Conservation (phyloP, 2,113 vertebrate species). For the Halichoerus grypus region DNA sequence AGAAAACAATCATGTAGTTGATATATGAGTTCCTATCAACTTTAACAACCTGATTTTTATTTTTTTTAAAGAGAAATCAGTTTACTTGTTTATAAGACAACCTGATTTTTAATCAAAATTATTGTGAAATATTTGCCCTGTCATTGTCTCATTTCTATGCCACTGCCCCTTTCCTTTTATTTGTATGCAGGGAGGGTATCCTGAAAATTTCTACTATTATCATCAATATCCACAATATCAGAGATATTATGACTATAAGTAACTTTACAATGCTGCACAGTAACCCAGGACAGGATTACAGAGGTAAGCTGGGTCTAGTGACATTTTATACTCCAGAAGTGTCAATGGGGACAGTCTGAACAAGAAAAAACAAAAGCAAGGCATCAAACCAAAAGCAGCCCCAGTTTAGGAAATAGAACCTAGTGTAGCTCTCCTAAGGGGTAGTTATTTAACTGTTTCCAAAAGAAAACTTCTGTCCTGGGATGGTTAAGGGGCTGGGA, state of each 20-base stretch:
- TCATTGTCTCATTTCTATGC: background rate
- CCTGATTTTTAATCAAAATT: background rate
- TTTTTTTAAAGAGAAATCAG: background rate
- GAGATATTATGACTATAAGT: accelerated
- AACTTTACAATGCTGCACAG: background rate
- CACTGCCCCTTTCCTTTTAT: background rate
- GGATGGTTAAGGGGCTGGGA: background rate
- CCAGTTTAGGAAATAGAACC: background rate
- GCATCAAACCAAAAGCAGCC: background rate
- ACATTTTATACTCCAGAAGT: background rate
- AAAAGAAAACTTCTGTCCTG: background rate
- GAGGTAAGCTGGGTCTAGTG: background rate
- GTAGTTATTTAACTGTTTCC: background rate
- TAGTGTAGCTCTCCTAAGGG: background rate
- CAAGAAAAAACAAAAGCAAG: background rate
- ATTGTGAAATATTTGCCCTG: background rate
- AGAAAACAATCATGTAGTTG: background rate
- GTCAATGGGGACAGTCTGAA: background rate
- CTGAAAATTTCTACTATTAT: background rate
- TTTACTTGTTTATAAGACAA: background rate
- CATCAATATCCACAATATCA: accelerated
- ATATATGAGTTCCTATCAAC: accelerated
- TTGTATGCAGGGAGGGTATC: accelerated
- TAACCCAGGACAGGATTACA: background rate
- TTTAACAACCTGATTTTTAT: background rate